Base-by-base conservation (phyloP, 2,888 invertebrate species). In the Byasa hedistus region DNA sequence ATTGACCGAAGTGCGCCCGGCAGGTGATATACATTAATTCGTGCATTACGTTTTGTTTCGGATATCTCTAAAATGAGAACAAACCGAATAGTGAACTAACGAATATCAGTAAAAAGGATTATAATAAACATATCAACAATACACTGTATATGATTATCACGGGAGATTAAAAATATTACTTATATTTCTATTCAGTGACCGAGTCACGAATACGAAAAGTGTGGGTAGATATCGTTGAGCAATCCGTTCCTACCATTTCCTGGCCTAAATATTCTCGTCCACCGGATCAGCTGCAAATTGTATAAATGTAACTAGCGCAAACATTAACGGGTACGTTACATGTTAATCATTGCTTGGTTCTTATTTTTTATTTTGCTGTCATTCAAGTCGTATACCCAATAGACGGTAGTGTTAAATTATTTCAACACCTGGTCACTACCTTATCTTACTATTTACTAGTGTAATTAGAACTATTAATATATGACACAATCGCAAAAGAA, bases 161-260 rank as follows among this genome's bases (percentile, higher is more conserved):
- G 3, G 27, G 15, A 10, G 12, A 54, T 22, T 3, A 22, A 22
- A 65, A 57, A 17, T 54, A 61, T 51, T 60, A 44, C 52, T 32
- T 54, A 36, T 36, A 21, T 65, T 65, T 24, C 65, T 51, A 56
- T 51, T 24, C 44, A 22, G 32, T 54, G 60, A 21, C 27, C 57
- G 66, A 66, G 57, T 66, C 66, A 61, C 51, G 54, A 57, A 44
- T 17, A 24, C 56, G 24, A 63, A 32, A 52, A 66, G 57, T 61
- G 65, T 65, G 36, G 65, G 65, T 23, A 52, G 65, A 61, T 51
- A 61, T 23, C 23, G 61, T 65, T 39, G 19, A 21, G 57, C 60
- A 65, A 65, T 61, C 12, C 22, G 65, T 51, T 65, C 57, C 57
- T 61, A 65, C 60, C n/a, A 64, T 23, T 66, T 66, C 57, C 61